Percentiles rank a stretch among this genome's conserved stretches.
Conservation (phyloP, 92 coral and sea anemone species). For the Micromussa lordhowensis region DNA sequence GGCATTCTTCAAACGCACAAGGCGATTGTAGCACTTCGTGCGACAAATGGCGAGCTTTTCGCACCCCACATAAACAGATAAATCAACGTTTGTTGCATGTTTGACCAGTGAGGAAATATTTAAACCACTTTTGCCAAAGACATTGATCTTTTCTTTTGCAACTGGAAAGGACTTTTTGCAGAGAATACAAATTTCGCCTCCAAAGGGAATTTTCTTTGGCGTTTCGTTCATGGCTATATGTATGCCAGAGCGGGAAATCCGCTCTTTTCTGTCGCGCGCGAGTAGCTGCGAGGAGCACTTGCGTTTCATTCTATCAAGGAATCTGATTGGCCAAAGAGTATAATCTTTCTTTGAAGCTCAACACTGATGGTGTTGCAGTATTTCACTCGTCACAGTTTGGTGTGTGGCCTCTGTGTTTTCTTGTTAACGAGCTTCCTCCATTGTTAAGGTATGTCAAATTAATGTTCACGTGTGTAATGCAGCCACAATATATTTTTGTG, state of each 20-base stretch:
- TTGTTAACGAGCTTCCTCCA: too few relatives aligned
- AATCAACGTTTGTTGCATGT: slow-evolving; percentile 37
- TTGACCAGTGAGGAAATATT: slow-evolving; percentile 4
- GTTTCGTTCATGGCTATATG: slow-evolving; percentile 42
- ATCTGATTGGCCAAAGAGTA: too few relatives aligned
- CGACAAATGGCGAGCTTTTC: slow-evolving; percentile 30
- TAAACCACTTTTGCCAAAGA: slow-evolving; percentile 34
- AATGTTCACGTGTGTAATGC: too few relatives aligned
- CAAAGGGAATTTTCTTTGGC: slow-evolving; percentile 8
- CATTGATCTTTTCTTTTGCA: slow-evolving; percentile 16
- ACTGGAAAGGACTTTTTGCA: not conserved
- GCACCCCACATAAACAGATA: slow-evolving; percentile 2
- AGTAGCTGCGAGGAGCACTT: too few relatives aligned
- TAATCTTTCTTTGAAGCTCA: too few relatives aligned
- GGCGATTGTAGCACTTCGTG: slow-evolving; percentile 35
- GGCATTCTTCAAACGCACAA: slow-evolving; percentile 11
- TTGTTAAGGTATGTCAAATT: too few relatives aligned
- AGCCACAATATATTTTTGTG: too few relatives aligned
- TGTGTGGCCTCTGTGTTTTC: too few relatives aligned
- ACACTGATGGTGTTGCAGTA: too few relatives aligned
- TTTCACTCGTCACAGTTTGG: too few relatives aligned
- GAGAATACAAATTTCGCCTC: too few relatives aligned
- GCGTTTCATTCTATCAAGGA: too few relatives aligned
- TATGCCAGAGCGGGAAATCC: slow-evolving; percentile 4
- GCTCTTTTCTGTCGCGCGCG: not conserved